A percentile compares a stretch with the other conserved stretches of the same genome.
Evolutionary conservation across 2,888 invertebrate genomes (phyloP).

Genomic region (Drosophila multiciliata): DNA sequence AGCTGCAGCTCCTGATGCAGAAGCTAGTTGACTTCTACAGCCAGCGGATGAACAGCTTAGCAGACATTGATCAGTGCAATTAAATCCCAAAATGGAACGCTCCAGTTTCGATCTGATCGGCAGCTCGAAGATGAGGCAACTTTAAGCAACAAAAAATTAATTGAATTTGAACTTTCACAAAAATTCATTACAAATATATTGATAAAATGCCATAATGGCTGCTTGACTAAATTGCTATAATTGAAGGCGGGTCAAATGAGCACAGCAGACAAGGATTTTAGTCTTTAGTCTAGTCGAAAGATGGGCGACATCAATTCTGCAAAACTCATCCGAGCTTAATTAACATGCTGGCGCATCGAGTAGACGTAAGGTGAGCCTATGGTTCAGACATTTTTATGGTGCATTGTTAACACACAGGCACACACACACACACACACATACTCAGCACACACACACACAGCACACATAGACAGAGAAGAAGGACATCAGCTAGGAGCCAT

Average conservation of each 20-base stretch:
- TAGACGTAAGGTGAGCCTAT: constrained; percentile 64
- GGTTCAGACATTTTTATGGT: constrained; percentile 52
- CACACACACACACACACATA: not conserved
- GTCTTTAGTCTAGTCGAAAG: constrained; percentile 7
- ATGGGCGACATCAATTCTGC: not conserved
- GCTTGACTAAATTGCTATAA: constrained; percentile 42
- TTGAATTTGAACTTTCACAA: not conserved
- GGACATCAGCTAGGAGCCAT: constrained; percentile 29
- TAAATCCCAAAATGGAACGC: constrained; percentile 3
- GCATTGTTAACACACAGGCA: constrained; percentile 36
- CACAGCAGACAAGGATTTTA: constrained; percentile 24
- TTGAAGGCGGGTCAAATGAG: constrained; percentile 50
- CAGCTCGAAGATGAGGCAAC: constrained; percentile 10
- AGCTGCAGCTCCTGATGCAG: constrained; percentile 35
- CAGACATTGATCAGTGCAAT: constrained; percentile 8
- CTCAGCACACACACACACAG: not conserved
- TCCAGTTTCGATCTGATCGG: constrained; percentile 36
- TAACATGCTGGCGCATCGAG: constrained; percentile 48
- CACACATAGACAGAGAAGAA: constrained; percentile 3
- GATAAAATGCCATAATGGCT: not conserved
- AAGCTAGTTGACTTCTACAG: constrained; percentile 38
- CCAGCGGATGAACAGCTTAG: constrained; percentile 37
- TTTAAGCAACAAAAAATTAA: not conserved
- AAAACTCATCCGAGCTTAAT: constrained; percentile 50
- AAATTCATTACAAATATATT: not conserved